These are phyloP conservation scores for Tachina lurida DNA, from an alignment of 2,888 invertebrate genomes.

Conservation along the genomic window DNA sequence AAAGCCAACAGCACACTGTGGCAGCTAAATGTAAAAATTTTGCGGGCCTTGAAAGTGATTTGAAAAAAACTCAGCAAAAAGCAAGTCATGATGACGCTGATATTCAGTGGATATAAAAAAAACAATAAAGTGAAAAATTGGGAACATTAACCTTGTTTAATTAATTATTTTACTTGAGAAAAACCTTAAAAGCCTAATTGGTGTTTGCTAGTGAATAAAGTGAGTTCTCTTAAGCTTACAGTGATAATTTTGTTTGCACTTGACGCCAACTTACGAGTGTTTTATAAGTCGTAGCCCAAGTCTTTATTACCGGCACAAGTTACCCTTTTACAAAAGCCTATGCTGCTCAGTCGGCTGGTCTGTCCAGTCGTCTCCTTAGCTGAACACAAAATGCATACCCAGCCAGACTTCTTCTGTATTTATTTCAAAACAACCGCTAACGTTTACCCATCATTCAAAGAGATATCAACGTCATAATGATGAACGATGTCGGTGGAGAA, in stretches of 20 bases:
- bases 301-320: constrained; percentile 42
- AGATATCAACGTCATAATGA: constrained; percentile 69
- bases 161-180: no score
- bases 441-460: constrained; percentile 70
- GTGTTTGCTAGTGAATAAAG: no score
- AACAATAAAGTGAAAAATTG: no score
- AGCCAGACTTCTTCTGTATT: constrained; percentile 34
- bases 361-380: constrained; percentile 27
- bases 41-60: no score
- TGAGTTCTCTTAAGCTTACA: not conserved
- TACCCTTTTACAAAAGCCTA: not conserved
- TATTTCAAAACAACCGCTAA: constrained; percentile 66
- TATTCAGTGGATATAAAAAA: no score
- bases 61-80: no score
- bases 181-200: no score
- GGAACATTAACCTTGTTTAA: no score
- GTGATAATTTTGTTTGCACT: not conserved
- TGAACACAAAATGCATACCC: constrained; percentile 56
- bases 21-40: no score
- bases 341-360: constrained; percentile 4
- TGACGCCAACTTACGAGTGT: constrained; percentile 33
- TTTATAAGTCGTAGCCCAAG: not conserved
- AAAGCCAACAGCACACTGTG: no score
- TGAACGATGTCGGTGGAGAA: constrained; percentile 62
- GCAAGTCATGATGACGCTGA: no score